Percentiles rank a stretch among this genome's conserved stretches.
phyloP scores from a whole-genome alignment of 2,888 invertebrate species.

The Temnothorax unifasciatus region DNA sequence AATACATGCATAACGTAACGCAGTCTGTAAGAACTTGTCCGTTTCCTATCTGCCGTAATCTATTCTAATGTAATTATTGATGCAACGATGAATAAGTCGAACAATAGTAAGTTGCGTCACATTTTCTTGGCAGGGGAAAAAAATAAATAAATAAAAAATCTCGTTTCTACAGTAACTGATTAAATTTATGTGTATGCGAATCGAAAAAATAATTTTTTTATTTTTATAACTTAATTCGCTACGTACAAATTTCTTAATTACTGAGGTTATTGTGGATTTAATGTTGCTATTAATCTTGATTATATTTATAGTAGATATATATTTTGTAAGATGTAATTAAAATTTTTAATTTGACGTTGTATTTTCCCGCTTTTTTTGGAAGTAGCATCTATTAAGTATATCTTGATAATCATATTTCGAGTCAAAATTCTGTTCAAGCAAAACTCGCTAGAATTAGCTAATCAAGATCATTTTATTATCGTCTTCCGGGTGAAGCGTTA shows the following conservation, averaged over 20 bases:
- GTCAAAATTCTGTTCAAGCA: background rate
- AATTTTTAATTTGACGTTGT: background rate
- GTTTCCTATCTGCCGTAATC: constrained; percentile 10
- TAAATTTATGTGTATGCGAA: background rate
- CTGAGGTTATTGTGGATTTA: background rate
- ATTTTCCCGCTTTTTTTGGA: background rate
- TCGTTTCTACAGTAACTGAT: background rate
- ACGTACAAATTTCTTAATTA: background rate
- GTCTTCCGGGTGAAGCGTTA: background rate
- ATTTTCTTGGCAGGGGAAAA: no score
- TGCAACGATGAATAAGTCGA: constrained; percentile 1
- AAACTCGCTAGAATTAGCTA: background rate
- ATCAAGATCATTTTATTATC: background rate
- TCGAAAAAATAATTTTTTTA: background rate
- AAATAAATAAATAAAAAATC: background rate
- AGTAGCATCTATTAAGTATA: background rate
- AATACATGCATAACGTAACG: constrained; percentile 48
- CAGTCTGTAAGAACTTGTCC: constrained; percentile 1
- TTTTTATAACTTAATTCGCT: background rate
- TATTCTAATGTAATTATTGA: constrained; percentile 35
- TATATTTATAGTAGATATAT: background rate
- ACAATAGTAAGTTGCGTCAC: background rate
- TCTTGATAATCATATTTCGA: background rate
- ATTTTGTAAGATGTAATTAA: no score
- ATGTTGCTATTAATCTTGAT: background rate